Conservation (phyloP, 2,113 vertebrate genomes). For the Sisor rabdophorus region DNA sequence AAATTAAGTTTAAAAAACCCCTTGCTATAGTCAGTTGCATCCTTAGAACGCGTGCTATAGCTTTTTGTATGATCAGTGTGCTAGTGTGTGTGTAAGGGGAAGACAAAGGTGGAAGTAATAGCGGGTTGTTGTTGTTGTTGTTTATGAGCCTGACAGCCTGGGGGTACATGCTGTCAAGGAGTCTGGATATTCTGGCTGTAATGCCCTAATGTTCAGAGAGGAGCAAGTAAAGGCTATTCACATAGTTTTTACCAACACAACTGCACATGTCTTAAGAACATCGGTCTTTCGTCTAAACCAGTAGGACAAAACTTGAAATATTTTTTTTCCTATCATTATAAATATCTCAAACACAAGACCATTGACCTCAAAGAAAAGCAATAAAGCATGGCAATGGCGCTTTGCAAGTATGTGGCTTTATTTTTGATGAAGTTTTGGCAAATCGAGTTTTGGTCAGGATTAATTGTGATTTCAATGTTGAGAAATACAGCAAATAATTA, state of each 20-base stretch:
- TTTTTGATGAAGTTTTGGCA: too few relatives aligned
- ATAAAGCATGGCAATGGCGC: too few relatives aligned
- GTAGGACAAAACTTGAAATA: not conserved
- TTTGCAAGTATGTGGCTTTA: too few relatives aligned
- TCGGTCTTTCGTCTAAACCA: not conserved
- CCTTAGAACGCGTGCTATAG: not conserved
- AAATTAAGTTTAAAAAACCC: not conserved
- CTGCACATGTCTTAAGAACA: not conserved
- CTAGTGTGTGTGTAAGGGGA: not conserved
- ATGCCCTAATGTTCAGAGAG: constrained; percentile 1
- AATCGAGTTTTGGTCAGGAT: too few relatives aligned
- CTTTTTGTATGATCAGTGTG: not conserved
- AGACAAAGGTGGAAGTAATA: not conserved
- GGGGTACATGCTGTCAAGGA: not conserved
- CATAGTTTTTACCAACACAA: not conserved
- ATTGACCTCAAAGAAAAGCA: not conserved
- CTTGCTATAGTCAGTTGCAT: not conserved
- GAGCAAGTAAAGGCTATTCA: constrained; percentile 7
- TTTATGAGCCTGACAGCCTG: constrained; percentile 9
- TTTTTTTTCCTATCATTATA: not conserved
- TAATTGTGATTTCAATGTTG: too few relatives aligned
- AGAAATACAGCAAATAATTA: too few relatives aligned
- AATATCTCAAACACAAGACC: not conserved
- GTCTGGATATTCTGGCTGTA: constrained; percentile 7
- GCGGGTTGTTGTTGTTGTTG: constrained; percentile 2